Evolutionary conservation across 1,140 invertebrate species (phyloP), one percentile per base, ranked within the genome.

Genomic region (Dendrolimus kikuchii): DNA sequence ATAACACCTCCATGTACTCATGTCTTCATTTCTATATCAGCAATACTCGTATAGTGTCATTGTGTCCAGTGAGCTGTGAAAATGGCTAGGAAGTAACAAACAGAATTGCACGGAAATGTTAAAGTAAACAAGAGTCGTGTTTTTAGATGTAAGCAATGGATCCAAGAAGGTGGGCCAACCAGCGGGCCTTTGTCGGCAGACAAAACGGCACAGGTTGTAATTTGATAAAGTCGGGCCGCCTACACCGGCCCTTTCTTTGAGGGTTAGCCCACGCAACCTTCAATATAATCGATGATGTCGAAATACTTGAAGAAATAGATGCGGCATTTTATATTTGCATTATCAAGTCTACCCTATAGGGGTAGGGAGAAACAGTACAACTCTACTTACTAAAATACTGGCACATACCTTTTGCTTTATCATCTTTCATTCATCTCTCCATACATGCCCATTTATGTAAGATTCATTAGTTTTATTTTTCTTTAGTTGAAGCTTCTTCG

Each of bases 191-290:
- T 85, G 78, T 81, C 78, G 77, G 75, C 70, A 51, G 39, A 73
- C 74, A 76, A 74, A 79, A 80, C 72, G 69, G 74, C 73, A 74
- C 79, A 81, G 75, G 75, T 81, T 81, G 78, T 83, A 85, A 83
- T 85, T 85, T 83, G 76, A 85, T 85, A 83, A 81, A 77, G 74
- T 74, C 64, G 67, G 60, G 64, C 70, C 81, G 80, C 80, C 81
- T 81, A 77, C 78, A 74, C 65, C 69, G 67, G 59, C 63, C 64
- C 72, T 74, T 75, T 77, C 71, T 74, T 80, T 77, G 67, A 74
- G 62, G 71, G 64, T 63, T 59, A 63, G 60, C 77, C 78, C 78
- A 83, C 78, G 77, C 78, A 65, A 64, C 57, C 57, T 66, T 70
- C 56, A 55, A 57, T 69, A 62, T 63, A 64, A 55, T 41, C 54